These are phyloP conservation scores for Dryobotodes eremita DNA, from an alignment of 2,888 invertebrate genomes.

Conservation along the genomic window DNA sequence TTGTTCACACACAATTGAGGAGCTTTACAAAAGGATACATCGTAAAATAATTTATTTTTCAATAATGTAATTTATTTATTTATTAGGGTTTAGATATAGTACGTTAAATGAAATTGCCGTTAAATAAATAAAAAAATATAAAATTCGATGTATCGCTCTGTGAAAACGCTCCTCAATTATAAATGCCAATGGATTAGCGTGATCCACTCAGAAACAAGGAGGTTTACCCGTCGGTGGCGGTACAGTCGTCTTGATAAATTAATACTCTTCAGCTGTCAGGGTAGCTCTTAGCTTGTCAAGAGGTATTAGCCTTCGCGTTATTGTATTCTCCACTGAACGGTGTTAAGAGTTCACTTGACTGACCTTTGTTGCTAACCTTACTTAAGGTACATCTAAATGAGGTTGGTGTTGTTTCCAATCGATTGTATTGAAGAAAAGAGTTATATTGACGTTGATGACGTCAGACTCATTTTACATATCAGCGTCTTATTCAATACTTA, in stretches of 20 bases:
- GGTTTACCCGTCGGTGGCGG: slow-evolving; percentile 45
- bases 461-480: neutral
- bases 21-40: no score
- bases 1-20: slow-evolving; percentile 25
- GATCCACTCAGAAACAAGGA: slow-evolving; percentile 57
- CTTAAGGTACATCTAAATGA: slow-evolving; percentile 24
- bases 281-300: slow-evolving; percentile 58
- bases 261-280: slow-evolving; percentile 64
- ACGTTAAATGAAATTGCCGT: no score
- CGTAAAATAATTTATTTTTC: no score
- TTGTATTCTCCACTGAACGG: slow-evolving; percentile 47
- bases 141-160: no score
- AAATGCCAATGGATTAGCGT: slow-evolving; percentile 53
- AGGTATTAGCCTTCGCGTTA: slow-evolving; percentile 55
- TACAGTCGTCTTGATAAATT: slow-evolving; percentile 65
- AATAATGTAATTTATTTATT: no score
- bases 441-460: neutral
- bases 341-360: slow-evolving; percentile 31
- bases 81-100: no score
- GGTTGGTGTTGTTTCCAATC: slow-evolving; percentile 26
- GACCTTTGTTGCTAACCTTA: slow-evolving; percentile 58
- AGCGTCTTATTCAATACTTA: neutral
- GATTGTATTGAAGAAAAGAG: slow-evolving; percentile 8
- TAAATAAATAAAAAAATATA: no score
- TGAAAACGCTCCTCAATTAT: no score